Conservation (phyloP, 2,113 vertebrate species). For the Paralichthys olivaceus region DNA sequence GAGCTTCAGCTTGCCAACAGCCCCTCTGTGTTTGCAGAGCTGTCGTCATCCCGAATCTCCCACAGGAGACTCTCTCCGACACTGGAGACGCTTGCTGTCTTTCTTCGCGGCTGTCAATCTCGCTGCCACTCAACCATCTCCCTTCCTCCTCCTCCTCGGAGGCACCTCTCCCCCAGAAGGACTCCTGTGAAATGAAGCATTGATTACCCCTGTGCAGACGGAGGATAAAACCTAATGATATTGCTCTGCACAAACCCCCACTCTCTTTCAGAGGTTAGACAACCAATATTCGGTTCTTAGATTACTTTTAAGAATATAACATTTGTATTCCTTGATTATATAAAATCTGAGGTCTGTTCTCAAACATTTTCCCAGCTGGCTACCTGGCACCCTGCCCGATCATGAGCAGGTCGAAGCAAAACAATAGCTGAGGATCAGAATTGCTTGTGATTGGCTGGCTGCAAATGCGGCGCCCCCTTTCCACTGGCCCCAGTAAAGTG, state of each 20-base stretch:
- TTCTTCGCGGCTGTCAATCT: constrained; percentile 28
- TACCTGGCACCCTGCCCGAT: constrained; percentile 1
- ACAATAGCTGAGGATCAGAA: constrained; percentile 10
- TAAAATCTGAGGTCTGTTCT: constrained; percentile 24
- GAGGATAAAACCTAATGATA: constrained; percentile 76
- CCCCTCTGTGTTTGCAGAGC: constrained; percentile 42
- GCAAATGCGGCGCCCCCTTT: constrained; percentile 9
- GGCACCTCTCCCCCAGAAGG: constrained; percentile 38
- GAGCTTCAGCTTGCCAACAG: constrained; percentile 60
- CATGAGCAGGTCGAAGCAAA: constrained; percentile 28
- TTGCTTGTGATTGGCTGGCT: constrained; percentile 21
- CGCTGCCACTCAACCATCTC: constrained; percentile 23
- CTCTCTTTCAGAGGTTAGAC: constrained; percentile 39
- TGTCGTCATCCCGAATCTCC: constrained; percentile 42
- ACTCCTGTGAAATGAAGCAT: constrained; percentile 73
- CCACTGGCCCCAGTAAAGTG: constrained; percentile 7
- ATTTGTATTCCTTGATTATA: constrained; percentile 24
- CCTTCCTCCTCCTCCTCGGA: constrained; percentile 22
- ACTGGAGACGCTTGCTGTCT: constrained; percentile 31
- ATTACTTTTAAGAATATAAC: constrained; percentile 36
- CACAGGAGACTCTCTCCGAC: constrained; percentile 46
- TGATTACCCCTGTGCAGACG: constrained; percentile 69
- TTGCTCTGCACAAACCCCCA: constrained; percentile 35
- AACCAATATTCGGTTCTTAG: constrained; percentile 10
- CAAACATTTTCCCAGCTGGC: constrained; percentile 8